Base-by-base conservation (phyloP, 2,113 vertebrate genomes). In the Mixornis gularis region DNA sequence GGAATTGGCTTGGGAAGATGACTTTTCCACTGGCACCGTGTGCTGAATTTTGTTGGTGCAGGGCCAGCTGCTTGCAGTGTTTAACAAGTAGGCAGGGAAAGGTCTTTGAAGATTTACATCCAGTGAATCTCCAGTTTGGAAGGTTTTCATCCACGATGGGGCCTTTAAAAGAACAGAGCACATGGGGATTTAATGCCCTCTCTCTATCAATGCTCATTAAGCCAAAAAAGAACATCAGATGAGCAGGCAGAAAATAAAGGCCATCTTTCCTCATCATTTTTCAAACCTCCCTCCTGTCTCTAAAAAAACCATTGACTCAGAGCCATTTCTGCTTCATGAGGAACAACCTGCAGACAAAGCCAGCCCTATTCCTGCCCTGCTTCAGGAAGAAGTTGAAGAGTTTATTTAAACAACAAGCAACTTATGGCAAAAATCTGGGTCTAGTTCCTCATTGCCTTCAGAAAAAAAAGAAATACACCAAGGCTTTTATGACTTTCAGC, bases 11-110 rank as follows among this genome's bases (percentile, higher is more conserved):
- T 92, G 95, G 70, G 85, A 71, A 69, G 90, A 48, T 64, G 89
- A 89, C 36, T 91, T 94, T 71, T 76, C 86, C 64, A 32, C 79
- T 48, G 92, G 85, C 36, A 66, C 52, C 0, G 3, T 17, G 41
- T 79, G 86, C 29, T 72, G 36, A 44, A 18, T 77, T 86, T 90
- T 83, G 29, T 92, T 92, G 48, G 82, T 55, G 73, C 76, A 92
- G 64, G 89, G 89, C 90, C 93, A 95, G 63, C 94, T 94, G 79
- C 84, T 85, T 74, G 91, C 66, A 76, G 93, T 69, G 66, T 91
- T 95, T 83, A 91, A 69, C 4, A 41, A 82, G 72, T 58, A 79
- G 40, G 81, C 46, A 29, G 80, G 83, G 30, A 81, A 89, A 64
- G 92, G 85, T 69, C 92, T 92, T 53, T 30, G 79, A 68, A 87